These are phyloP conservation scores for Dermolepida albohirtum DNA, from an alignment of 2,888 invertebrate species.

Conservation along the genomic window DNA sequence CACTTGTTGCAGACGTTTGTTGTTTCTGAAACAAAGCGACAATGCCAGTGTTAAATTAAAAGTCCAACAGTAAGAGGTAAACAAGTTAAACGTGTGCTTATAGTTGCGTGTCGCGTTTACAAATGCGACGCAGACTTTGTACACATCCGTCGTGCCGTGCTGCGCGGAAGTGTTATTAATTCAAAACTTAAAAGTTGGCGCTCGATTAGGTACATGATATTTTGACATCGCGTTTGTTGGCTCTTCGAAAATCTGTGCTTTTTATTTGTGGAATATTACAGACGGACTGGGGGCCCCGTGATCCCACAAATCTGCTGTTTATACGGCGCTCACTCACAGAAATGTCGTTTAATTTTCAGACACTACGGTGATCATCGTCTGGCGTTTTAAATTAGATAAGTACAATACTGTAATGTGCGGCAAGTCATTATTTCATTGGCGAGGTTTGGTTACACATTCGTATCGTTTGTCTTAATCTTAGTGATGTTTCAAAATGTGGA, in stretches of 20 bases:
- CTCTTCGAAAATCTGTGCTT: no score
- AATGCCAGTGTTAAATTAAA: background rate
- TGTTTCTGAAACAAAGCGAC: conserved; percentile 10
- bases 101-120: no score
- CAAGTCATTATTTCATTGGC: background rate
- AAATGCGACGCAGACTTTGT: no score
- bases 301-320: background rate
- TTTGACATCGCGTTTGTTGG: no score
- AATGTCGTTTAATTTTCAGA: conserved; percentile 2
- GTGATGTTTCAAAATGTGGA: no score
- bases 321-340: background rate
- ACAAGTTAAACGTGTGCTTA: background rate
- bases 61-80: background rate
- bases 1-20: background rate
- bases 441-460: no score
- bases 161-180: no score
- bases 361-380: background rate
- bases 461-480: no score
- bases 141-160: no score
- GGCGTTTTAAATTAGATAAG: conserved; percentile 16
- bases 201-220: no score
- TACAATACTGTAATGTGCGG: background rate
- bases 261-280: conserved; percentile 5
- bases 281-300: background rate
- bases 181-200: no score